phyloP scores from a whole-genome alignment of 2,797 vertebrate species.

The Acrocephalus scirpaceus region DNA sequence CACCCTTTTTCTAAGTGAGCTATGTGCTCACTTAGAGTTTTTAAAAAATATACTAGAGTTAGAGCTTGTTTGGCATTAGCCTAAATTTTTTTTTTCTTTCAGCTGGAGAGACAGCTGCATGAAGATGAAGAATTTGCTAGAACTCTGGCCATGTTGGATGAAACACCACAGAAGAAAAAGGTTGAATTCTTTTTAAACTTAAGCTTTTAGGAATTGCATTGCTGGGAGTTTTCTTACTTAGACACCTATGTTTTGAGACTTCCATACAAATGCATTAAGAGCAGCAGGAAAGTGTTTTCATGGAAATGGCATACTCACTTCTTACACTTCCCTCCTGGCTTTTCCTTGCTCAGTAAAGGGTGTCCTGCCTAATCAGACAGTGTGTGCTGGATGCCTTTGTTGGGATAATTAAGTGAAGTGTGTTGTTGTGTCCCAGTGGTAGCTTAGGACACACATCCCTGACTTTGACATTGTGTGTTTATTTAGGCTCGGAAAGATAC shows the following conservation, averaged over 20 bases:
- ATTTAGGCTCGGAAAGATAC: conserved; percentile 74
- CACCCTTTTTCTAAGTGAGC: neutral
- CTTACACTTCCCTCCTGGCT: neutral
- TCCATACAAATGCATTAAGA: neutral
- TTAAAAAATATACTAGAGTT: neutral
- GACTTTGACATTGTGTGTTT: conserved; percentile 33
- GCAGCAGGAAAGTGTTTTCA: neutral
- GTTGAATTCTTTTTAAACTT: conserved; percentile 60
- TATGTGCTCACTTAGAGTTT: neutral
- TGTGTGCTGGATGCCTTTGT: neutral
- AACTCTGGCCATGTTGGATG: conserved; percentile 91
- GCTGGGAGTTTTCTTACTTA: neutral
- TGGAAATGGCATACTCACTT: neutral
- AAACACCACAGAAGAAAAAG: conserved; percentile 87
- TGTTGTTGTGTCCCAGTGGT: neutral
- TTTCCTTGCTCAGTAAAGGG: neutral
- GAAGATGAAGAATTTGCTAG: conserved; percentile 94
- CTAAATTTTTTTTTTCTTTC: neutral
- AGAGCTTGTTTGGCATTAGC: neutral
- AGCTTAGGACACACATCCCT: neutral
- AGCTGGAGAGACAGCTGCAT: conserved; percentile 93
- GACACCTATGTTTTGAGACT: neutral
- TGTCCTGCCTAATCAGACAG: neutral
- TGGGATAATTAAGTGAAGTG: neutral
- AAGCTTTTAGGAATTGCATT: neutral